Evolutionary conservation across 2,797 vertebrate genomes (phyloP).

Genomic region (Mormyrops attenuatus): DNA sequence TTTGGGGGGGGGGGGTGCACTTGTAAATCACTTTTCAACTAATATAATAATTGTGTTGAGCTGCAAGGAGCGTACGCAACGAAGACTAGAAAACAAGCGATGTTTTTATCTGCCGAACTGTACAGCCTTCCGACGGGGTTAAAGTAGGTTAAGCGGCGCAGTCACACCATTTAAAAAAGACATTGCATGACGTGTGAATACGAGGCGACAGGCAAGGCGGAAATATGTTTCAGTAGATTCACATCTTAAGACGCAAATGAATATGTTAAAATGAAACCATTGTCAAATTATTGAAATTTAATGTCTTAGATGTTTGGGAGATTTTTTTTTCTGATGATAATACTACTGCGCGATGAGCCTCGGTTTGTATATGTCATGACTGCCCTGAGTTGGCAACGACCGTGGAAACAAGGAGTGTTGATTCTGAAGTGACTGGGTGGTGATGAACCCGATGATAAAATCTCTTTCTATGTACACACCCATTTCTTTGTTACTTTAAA

Average conservation of each 20-base stretch:
- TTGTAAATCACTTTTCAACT: background rate
- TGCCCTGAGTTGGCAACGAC: background rate
- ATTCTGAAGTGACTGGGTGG: background rate
- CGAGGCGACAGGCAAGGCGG: background rate
- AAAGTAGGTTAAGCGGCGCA: background rate
- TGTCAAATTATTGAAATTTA: too few species aligned
- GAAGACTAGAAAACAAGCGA: background rate
- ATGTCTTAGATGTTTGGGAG: background rate
- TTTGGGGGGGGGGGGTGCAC: background rate
- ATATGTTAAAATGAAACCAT: background rate
- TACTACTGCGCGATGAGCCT: background rate
- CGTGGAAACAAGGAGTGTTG: background rate
- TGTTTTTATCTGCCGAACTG: background rate
- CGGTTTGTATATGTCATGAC: background rate
- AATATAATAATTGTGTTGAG: background rate
- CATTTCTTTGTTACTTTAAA: background rate
- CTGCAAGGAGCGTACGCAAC: background rate
- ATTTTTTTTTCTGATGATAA: background rate
- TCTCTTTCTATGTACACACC: background rate
- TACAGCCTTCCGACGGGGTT: background rate
- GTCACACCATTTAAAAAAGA: background rate
- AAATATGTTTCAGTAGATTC: background rate
- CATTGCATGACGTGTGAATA: background rate
- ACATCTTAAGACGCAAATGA: background rate
- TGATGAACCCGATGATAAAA: conserved; percentile 3